phyloP scores from a whole-genome alignment of 2,888 invertebrate species.

The Chesias legatella region DNA sequence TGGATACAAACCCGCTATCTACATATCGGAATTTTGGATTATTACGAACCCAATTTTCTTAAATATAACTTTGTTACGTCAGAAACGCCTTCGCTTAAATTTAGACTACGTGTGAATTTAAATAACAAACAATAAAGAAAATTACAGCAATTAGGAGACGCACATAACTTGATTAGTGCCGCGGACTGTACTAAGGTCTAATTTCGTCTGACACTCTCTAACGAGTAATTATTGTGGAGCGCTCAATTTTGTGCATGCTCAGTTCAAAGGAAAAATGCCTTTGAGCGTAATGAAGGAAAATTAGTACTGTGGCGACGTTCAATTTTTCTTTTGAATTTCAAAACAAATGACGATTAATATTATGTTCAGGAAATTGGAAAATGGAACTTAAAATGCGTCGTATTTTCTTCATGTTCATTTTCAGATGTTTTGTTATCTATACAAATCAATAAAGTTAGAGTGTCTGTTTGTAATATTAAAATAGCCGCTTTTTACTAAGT shows the following conservation, averaged over 20 bases:
- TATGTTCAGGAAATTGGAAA: constrained; percentile 3
- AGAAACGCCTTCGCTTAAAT: too few relatives aligned
- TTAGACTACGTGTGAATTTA: constrained; percentile 7
- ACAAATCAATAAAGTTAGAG: too few relatives aligned
- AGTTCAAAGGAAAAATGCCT: constrained; percentile 27
- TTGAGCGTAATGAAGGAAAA: constrained; percentile 25
- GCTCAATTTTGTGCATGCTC: constrained; percentile 26
- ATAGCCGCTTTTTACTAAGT: too few relatives aligned
- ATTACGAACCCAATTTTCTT: too few relatives aligned
- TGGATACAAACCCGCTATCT: too few relatives aligned
- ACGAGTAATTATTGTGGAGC: constrained; percentile 29
- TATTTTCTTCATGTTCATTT: too few relatives aligned
- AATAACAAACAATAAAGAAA: constrained; percentile 12
- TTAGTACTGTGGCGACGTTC: constrained; percentile 15
- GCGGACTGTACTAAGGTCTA: constrained; percentile 24
- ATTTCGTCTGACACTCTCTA: constrained; percentile 25
- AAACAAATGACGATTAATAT: constrained; percentile 1
- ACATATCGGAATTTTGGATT: too few relatives aligned
- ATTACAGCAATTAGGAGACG: constrained; percentile 9
- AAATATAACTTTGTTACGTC: too few relatives aligned
- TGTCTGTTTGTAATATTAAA: too few relatives aligned
- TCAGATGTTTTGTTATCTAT: too few relatives aligned
- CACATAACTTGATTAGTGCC: constrained; percentile 13
- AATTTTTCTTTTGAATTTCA: constrained; percentile 12
- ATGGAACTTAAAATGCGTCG: constrained; percentile 2